A percentile compares a stretch with the other conserved stretches of the same genome.
Conservation (phyloP, 2,797 vertebrate species). For the Aeoliscus strigatus region DNA sequence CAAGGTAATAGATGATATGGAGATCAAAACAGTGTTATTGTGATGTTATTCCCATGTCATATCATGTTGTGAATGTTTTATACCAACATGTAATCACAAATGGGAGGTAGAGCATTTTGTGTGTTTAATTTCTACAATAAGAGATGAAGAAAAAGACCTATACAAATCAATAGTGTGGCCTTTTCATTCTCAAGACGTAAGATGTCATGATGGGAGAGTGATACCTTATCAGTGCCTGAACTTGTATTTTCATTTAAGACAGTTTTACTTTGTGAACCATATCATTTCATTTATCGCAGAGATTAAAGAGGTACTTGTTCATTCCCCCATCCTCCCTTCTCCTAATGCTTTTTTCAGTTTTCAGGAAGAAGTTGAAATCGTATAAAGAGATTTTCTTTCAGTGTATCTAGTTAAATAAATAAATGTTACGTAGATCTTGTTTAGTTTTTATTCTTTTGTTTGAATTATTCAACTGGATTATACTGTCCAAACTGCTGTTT, state of each 20-base stretch:
- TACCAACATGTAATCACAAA: conserved; percentile 70
- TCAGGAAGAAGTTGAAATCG: conserved; percentile 76
- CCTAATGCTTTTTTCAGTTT: conserved; percentile 72
- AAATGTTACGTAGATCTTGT: conserved; percentile 76
- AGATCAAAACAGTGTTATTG: conserved; percentile 78
- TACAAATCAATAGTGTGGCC: conserved; percentile 84
- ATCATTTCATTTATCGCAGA: conserved; percentile 75
- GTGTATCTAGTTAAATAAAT: conserved; percentile 78
- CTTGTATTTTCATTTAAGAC: conserved; percentile 78
- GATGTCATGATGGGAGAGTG: conserved; percentile 81
- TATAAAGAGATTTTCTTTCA: conserved; percentile 74
- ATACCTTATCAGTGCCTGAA: conserved; percentile 87
- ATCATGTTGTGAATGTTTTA: conserved; percentile 68
- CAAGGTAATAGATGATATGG: conserved; percentile 63
- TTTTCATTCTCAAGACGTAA: conserved; percentile 84
- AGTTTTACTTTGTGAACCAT: conserved; percentile 77
- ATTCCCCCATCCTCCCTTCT: conserved; percentile 67
- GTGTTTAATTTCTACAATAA: conserved; percentile 71
- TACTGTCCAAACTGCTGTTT: conserved; percentile 72
- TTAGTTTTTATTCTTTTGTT: conserved; percentile 71
- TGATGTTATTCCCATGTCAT: conserved; percentile 70
- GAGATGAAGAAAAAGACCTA: conserved; percentile 73
- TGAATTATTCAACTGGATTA: conserved; percentile 69
- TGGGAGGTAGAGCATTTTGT: conserved; percentile 66
- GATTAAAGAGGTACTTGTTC: conserved; percentile 75